Conservation (phyloP, 2,113 vertebrate species). For the Columba livia region DNA sequence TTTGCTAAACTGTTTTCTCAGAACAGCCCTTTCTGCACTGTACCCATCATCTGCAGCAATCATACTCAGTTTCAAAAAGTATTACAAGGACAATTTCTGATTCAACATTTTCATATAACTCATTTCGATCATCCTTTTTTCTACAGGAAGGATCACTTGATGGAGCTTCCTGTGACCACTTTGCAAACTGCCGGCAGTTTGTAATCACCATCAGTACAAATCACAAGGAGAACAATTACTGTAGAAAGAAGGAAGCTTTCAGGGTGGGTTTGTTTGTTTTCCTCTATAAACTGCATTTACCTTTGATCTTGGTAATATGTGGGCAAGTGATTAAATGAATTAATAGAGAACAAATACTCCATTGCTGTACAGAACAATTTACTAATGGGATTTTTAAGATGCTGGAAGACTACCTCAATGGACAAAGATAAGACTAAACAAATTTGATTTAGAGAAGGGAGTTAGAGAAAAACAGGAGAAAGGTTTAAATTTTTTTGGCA, state of each 20-base stretch:
- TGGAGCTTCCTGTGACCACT: neutral
- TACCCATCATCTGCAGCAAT: neutral
- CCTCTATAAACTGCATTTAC: neutral
- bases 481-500: constrained; percentile 55
- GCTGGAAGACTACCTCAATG: neutral
- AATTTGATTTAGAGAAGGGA: neutral
- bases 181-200: neutral
- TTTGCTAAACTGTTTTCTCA: neutral
- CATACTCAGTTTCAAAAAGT: neutral
- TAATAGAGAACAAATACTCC: constrained; percentile 22
- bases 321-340: constrained; percentile 43
- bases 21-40: neutral
- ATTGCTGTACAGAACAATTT: neutral
- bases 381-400: constrained; percentile 28
- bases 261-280: constrained; percentile 55
- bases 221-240: neutral
- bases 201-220: neutral
- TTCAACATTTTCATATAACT: neutral
- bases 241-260: neutral
- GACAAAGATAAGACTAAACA: neutral
- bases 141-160: neutral
- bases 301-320: neutral
- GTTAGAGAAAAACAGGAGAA: neutral
- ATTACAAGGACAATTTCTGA: neutral
- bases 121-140: neutral